Base-by-base conservation (phyloP, 2,888 invertebrate genomes). In the Drosophila picticornis region DNA sequence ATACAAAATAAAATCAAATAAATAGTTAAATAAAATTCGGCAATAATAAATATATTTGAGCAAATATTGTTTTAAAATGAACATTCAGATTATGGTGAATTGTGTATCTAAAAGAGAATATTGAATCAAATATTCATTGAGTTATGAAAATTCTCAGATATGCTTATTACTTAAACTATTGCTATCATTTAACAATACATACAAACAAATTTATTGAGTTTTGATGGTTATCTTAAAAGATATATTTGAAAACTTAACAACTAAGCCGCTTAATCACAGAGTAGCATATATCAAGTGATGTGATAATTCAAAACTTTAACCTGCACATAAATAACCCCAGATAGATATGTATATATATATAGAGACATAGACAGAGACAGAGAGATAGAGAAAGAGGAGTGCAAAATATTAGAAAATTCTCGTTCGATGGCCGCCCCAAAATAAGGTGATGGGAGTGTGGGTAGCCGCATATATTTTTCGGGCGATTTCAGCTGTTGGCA, bases 281-380 rank as follows among this genome's bases (percentile, higher is more conserved):
- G 51, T 57, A 67, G 40, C 72, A 59, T 72, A 72, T 75, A 66
- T 70, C 77, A 70, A 57, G 34, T 43, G 67, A 57, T 70, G 66
- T 76, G 69, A 74, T 74, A 78, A 64, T 72, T 51, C 84, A 71
- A 75, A 72, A 79, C 72, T 77, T 80, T 62, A 51, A 71, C 61
- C 77, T 61, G 79, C 82, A 72, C 85, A 84, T 80, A 88, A 84
- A 80, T 80, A 77, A 59, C 16, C 19, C 6, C 19, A 27, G 22
- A 52, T n/a, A 55, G 1, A 43, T 22, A 11, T 5, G 19, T 38
- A 16, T 2, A 36, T 16, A 36, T 36, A 19, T 38, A 7, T 3
- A 19, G 3, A 22, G 1, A 22, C 5, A 2, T 1, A 43, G 11
- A 22, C 5, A n/a, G 11, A 11, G 1, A 25, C 1, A 27, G 1